Evolutionary conservation across 2,888 invertebrate genomes (phyloP).

Genomic region (Chymomyza caudatula): DNA sequence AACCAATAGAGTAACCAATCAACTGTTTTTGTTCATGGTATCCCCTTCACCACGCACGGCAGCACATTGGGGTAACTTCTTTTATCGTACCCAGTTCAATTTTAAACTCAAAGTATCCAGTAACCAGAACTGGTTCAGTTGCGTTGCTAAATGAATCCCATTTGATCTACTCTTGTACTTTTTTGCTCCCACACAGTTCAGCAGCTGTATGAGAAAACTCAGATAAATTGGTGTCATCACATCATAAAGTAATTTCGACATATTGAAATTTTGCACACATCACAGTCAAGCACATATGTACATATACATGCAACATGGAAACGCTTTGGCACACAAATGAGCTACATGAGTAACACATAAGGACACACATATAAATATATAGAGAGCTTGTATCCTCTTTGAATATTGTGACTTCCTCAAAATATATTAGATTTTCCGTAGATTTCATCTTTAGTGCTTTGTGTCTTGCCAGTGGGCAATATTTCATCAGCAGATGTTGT

Average conservation of each 20-base stretch:
- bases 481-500: slow-evolving; percentile 66
- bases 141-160: slow-evolving; percentile 11
- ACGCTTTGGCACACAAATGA: not conserved
- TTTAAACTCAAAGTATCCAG: not conserved
- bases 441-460: slow-evolving; percentile 26
- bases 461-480: slow-evolving; percentile 56
- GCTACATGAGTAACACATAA: slow-evolving; percentile 1
- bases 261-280: slow-evolving; percentile 72
- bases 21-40: no score
- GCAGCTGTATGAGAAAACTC: slow-evolving; percentile 54
- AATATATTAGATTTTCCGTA: slow-evolving; percentile 34
- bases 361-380: slow-evolving; percentile 18
- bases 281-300: slow-evolving; percentile 1
- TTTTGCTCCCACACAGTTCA: not conserved
- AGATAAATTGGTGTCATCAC: slow-evolving; percentile 78
- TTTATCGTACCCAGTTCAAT: no score
- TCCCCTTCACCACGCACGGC: no score
- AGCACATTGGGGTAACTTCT: not conserved
- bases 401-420: slow-evolving; percentile 27
- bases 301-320: not conserved
- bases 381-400: slow-evolving; percentile 14
- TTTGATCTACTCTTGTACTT: slow-evolving; percentile 10
- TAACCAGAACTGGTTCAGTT: not conserved
- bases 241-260: slow-evolving; percentile 77
- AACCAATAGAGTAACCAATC: no score